These are phyloP conservation scores for Oreamnos americanus DNA, from an alignment of 2,113 vertebrate species.

Conservation along the genomic window DNA sequence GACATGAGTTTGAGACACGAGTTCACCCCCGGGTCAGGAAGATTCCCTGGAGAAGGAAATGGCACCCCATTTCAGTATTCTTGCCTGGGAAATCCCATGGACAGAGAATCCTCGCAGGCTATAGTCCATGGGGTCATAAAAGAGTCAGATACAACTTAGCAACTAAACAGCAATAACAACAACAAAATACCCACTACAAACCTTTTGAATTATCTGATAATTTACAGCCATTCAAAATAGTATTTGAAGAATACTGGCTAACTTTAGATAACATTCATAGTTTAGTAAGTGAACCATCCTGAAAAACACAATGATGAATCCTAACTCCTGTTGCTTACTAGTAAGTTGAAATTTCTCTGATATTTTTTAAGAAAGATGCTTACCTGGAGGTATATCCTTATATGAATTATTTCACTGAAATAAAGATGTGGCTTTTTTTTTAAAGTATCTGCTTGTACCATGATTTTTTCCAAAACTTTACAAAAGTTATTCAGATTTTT, in stretches of 20 bases:
- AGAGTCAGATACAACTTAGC: background rate
- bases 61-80: background rate
- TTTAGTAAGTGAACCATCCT: background rate
- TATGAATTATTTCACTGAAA: background rate
- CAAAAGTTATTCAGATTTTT: background rate
- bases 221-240: background rate
- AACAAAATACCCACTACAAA: background rate
- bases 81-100: background rate
- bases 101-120: background rate
- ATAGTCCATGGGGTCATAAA: background rate
- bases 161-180: background rate
- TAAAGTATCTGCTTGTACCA: background rate
- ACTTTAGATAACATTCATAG: background rate
- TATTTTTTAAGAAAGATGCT: background rate
- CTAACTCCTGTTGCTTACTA: background rate
- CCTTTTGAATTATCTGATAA: background rate
- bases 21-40: background rate
- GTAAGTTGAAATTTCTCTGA: background rate
- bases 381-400: background rate
- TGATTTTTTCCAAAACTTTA: background rate
- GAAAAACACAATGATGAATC: background rate
- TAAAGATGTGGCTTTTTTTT: background rate
- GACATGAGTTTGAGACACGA: background rate
- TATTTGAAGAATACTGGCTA: background rate
- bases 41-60: background rate